Base-by-base conservation (phyloP, 2,888 invertebrate genomes). In the Lottia gigantea region DNA sequence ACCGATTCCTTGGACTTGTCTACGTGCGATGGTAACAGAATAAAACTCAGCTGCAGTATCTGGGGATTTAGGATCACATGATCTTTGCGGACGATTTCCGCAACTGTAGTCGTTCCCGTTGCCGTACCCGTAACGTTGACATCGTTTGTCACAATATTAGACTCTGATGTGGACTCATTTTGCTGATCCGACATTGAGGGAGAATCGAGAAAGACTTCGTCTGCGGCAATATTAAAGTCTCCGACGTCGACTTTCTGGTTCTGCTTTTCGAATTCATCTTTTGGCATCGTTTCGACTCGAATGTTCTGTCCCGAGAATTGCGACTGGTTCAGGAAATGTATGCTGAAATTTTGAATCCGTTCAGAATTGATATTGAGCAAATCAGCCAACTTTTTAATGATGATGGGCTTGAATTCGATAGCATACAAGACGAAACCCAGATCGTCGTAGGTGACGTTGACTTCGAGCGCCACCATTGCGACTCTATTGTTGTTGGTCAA, bases 21-120 rank as follows among this genome's bases (percentile, higher is more conserved):
- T 23, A 71, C 70, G 62, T 73, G 71, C 0, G 79, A 74, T 7
- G 81, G 80, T n/a, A 80, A 68, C 6, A 84, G 73, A 23, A 81
- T 71, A 67, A 84, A 84, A 8, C 75, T 66, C 11, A 84, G 77
- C 26, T 71, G 65, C 7, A 78, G 63, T 12, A 76, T 64, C 31
- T 47, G 66, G 16, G 61, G 49, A 12, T 65, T 46, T 4, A 64
- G 55, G 19, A 68, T 62, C 26, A 16, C 46, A 12, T 62, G 19
- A 14, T 46, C n/a, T 12, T 14, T 26, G 6, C 45, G 19, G 15
- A 19, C 2, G 46, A 2, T 15, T 31, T 31, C 12, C 16, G n/a
- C 64, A 15, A 15, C 26, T 19, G 23, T 19, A 15, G 31, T 8
- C 12, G 19, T 15, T 7, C 14, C 15, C 15, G 64, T 2, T 16